phyloP scores from a whole-genome alignment of 37 sponge, comb jelly and placozoan genomes.

The Ianthella basta region DNA sequence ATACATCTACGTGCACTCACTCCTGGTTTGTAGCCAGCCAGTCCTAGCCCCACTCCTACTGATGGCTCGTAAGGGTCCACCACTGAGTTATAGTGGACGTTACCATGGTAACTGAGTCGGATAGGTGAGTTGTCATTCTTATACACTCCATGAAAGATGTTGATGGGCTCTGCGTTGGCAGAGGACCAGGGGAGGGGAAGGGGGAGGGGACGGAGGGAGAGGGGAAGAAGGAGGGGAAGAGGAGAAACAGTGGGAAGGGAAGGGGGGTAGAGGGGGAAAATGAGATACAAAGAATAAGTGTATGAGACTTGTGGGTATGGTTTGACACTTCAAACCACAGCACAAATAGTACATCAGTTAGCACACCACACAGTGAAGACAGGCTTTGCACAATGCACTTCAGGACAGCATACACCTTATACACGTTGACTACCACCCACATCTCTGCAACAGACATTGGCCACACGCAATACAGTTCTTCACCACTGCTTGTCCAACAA shows the following conservation, averaged over 20 bases:
- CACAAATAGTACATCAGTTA: too few species aligned
- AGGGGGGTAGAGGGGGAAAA: too few species aligned
- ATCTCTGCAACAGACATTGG: too few species aligned
- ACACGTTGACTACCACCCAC: too few species aligned
- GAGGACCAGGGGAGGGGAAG: not conserved
- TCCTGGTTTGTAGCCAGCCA: slow-evolving; percentile 93
- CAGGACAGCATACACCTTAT: too few species aligned
- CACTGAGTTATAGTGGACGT: slow-evolving; percentile 94
- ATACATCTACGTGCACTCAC: slow-evolving; percentile 55
- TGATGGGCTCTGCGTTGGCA: slow-evolving; percentile 82
- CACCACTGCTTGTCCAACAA: too few species aligned
- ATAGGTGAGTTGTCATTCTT: slow-evolving; percentile 96
- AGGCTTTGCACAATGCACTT: too few species aligned
- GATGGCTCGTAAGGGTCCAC: slow-evolving; percentile 90
- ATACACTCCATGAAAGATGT: slow-evolving; percentile 89
- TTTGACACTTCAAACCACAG: too few species aligned
- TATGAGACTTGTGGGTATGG: too few species aligned
- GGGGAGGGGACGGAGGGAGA: not conserved
- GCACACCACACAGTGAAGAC: too few species aligned
- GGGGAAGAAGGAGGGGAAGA: not conserved
- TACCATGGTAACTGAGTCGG: slow-evolving; percentile 89
- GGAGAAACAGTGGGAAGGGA: not conserved
- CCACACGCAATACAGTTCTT: too few species aligned
- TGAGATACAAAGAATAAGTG: too few species aligned
- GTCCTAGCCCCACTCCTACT: slow-evolving; percentile 94